These are phyloP conservation scores for Pangasianodon gigas DNA, from an alignment of 2,113 vertebrate genomes.

Conservation along the genomic window DNA sequence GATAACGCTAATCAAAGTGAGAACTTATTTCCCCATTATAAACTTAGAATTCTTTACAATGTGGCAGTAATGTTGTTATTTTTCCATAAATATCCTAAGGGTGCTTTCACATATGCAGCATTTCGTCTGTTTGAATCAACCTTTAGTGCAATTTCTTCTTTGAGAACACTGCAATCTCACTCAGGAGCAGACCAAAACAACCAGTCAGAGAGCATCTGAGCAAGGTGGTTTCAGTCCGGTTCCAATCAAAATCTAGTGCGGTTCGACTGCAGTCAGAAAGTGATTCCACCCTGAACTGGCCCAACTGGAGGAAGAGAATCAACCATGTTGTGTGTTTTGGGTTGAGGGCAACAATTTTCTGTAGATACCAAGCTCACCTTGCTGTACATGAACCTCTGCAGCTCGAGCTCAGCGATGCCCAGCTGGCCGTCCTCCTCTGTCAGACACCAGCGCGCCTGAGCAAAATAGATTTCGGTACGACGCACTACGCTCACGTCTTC, in stretches of 20 bases:
- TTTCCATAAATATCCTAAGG: not conserved
- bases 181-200: too few species aligned
- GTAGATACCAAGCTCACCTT: slow-evolving; percentile 76
- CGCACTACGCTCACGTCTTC: slow-evolving; percentile 94
- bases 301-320: not conserved
- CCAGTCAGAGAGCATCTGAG: not conserved
- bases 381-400: slow-evolving; percentile 97
- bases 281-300: not conserved
- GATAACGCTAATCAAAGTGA: not conserved
- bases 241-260: not conserved
- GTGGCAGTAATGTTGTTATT: not conserved
- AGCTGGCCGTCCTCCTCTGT: slow-evolving; percentile 97
- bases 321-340: not conserved
- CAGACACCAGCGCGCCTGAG: slow-evolving; percentile 94
- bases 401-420: slow-evolving; percentile 94
- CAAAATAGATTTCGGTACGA: slow-evolving; percentile 93
- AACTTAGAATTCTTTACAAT: not conserved
- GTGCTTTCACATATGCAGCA: not conserved
- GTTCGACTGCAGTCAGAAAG: not conserved
- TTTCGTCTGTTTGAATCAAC: not conserved
- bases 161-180: too few species aligned
- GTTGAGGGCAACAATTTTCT: too few species aligned
- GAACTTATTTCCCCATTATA: too few species aligned
- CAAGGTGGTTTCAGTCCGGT: not conserved
- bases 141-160: not conserved